Evolutionary conservation across 2,888 invertebrate genomes (phyloP).

Genomic region (Labia minor): DNA sequence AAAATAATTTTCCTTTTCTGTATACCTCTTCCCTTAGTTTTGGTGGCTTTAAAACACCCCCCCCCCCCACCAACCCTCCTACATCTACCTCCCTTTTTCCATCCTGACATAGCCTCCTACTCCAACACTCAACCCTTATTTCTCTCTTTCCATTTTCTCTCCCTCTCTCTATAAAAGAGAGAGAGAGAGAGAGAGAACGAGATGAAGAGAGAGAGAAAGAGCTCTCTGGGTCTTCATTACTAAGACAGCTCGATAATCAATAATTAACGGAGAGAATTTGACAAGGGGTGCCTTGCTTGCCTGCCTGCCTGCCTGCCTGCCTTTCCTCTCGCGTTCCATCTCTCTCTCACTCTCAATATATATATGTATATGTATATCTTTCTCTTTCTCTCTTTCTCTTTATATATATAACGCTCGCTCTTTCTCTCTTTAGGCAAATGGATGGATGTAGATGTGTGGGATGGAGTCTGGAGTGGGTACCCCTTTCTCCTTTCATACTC

Average conservation of each 20-base stretch:
- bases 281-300: constrained; percentile 2
- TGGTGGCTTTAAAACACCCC: background rate
- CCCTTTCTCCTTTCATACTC: background rate
- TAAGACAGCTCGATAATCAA: constrained; percentile 13
- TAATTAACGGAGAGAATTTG: constrained; percentile 13
- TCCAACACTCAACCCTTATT: background rate
- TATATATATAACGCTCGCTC: background rate
- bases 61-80: background rate
- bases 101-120: background rate
- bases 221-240: constrained; percentile 13
- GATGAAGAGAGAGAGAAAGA: background rate
- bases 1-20: background rate
- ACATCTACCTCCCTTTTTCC: background rate
- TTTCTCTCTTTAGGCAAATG: constrained; percentile 13
- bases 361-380: background rate
- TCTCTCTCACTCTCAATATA: background rate
- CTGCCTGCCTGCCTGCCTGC: background rate
- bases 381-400: background rate
- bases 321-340: background rate
- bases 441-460: background rate
- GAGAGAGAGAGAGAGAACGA: background rate
- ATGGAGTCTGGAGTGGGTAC: background rate
- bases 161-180: background rate
- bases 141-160: background rate
- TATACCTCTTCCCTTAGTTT: constrained; percentile 1